These are phyloP conservation scores for Drosophila flavopinicola DNA, from an alignment of 2,888 invertebrate genomes.

Conservation along the genomic window DNA sequence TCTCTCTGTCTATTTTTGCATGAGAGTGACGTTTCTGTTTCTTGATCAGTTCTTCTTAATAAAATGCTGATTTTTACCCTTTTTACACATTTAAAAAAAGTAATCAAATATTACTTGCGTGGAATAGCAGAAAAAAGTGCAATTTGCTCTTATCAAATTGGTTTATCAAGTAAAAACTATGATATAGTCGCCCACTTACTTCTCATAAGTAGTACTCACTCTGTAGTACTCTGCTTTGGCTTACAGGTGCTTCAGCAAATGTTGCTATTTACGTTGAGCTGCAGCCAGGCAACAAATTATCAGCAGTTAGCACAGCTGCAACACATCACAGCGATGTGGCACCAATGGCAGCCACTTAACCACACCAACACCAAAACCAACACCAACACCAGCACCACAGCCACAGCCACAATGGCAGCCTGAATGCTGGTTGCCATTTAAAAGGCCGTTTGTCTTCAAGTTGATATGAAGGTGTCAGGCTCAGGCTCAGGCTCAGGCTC, in stretches of 20 bases:
- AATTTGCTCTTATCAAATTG: too few species aligned
- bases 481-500: too few species aligned
- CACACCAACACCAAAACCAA: not conserved
- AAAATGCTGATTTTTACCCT: too few species aligned
- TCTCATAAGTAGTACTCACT: too few species aligned
- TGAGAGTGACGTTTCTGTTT: too few species aligned
- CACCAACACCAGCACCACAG: not conserved
- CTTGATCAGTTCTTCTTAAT: too few species aligned
- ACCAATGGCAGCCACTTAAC: constrained; percentile 47
- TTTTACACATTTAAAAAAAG: too few species aligned
- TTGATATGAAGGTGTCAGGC: constrained; percentile 54
- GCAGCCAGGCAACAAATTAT: constrained; percentile 25
- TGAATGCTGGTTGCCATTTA: constrained; percentile 23
- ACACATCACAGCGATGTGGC: constrained; percentile 16
- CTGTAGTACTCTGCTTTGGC: not conserved
- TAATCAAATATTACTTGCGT: too few species aligned
- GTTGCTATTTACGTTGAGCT: not conserved
- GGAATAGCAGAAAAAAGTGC: too few species aligned
- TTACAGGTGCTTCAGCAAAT: not conserved
- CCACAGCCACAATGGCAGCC: constrained; percentile 4
- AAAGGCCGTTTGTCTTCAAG: constrained; percentile 48
- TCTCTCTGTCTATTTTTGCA: too few species aligned
- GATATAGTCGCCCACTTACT: too few species aligned
- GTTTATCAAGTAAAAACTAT: too few species aligned
- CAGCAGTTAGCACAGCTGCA: constrained; percentile 44